These are phyloP conservation scores for Galbula dea DNA, from an alignment of 2,113 vertebrate genomes.

Conservation along the genomic window DNA sequence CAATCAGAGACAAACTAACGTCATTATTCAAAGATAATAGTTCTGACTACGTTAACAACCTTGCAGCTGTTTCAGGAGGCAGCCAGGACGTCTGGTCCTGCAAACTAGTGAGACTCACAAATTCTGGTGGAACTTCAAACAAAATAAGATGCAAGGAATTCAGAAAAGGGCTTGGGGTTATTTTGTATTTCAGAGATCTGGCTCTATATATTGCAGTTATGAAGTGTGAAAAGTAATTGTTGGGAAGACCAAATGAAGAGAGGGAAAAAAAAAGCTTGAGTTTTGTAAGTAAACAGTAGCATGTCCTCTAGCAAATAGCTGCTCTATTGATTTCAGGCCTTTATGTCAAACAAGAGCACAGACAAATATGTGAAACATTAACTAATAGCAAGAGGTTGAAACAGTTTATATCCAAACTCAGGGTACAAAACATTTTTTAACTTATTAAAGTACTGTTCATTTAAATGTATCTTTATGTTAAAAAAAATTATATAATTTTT, in stretches of 20 bases:
- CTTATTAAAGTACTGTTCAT: not conserved
- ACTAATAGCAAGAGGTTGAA: not conserved
- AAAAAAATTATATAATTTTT: not conserved
- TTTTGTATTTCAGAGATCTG: not conserved
- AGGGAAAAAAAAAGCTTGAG: not conserved
- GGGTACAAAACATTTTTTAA: no score
- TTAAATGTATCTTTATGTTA: not conserved
- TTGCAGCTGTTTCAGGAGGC: not conserved
- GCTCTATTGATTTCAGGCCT: slow-evolving; percentile 46
- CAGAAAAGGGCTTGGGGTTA: not conserved
- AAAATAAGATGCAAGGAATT: not conserved
- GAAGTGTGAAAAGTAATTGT: not conserved
- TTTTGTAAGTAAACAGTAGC: not conserved
- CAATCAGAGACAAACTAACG: not conserved
- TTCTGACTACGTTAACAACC: not conserved
- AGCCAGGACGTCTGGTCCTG: not conserved
- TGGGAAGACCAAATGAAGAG: not conserved
- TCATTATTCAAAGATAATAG: slow-evolving; percentile 37
- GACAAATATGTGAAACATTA: slow-evolving; percentile 30
- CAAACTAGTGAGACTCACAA: not conserved
- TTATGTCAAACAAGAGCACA: slow-evolving; percentile 41
- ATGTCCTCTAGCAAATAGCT: not conserved
- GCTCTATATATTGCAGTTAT: not conserved
- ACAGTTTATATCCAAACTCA: not conserved
- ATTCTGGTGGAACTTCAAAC: not conserved